A percentile compares a stretch with the other conserved stretches of the same genome.
phyloP scores from a whole-genome alignment of 30 jellyfish, hydroid and myxozoan species.

The Aurelia aurita complex sp. Pacific region DNA sequence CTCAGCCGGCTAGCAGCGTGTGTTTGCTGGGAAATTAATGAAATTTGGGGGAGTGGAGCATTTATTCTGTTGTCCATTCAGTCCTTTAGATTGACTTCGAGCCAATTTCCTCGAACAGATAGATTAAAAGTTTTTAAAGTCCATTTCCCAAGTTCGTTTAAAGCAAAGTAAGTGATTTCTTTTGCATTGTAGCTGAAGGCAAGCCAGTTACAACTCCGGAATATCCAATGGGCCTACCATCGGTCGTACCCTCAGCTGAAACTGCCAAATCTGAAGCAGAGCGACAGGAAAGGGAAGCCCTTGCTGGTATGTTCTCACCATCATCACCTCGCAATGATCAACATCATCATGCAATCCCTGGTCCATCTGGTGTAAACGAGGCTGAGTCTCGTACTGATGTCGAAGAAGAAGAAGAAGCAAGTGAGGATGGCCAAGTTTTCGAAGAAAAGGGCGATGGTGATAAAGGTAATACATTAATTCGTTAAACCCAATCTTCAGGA shows the following conservation, averaged over 20 bases:
- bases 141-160: no score
- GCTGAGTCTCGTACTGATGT: not conserved
- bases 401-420: no score
- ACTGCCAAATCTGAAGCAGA: conserved; percentile 79
- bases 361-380: not conserved
- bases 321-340: conserved; percentile 71
- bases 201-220: conserved; percentile 61
- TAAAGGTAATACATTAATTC: no score
- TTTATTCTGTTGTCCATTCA: no score
- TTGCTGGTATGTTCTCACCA: conserved; percentile 90
- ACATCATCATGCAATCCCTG: not conserved
- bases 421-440: not conserved
- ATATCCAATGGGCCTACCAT: conserved; percentile 83
- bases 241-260: conserved; percentile 97
- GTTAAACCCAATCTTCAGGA: no score
- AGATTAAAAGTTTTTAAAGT: no score
- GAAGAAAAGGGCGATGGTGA: not conserved
- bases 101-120: no score
- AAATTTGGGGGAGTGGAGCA: no score
- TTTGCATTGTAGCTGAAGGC: conserved; percentile 38
- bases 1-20: no score
- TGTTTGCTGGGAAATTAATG: no score
- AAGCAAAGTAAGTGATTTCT: no score
- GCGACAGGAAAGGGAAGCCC: conserved; percentile 59
- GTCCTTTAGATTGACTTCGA: no score